Base-by-base conservation (phyloP, 1,140 invertebrate genomes). In the Uloborus diversus region DNA sequence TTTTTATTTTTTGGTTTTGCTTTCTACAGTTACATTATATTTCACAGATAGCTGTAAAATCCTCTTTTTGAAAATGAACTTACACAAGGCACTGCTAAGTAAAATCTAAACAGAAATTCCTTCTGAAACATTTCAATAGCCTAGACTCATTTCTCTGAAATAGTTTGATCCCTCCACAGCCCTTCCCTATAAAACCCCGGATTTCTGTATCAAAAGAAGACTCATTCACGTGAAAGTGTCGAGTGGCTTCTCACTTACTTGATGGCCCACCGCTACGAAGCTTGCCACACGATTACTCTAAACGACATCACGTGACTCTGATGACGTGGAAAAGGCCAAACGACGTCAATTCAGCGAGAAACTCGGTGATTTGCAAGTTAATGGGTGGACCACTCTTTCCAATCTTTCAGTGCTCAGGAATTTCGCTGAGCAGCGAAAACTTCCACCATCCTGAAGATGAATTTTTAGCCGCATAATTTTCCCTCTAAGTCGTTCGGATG, bases 311-410 rank as follows among this genome's bases (percentile, higher is more conserved):
- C 69, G 69, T 73, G 69, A 73, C 35, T 23, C 56, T 61, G 57
- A 73, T 73, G 69, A 73, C 69, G 69, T 73, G 69, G 69, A 73
- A 73, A 73, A 35, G 69, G 69, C 69, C 69, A 73, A 73, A 73
- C 56, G 69, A 73, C 69, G 32, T 69, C 57, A 57, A 42, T 61
- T 73, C 56, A 57, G 32, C 11, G 57, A 30, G 32, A 37, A 37
- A 57, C 51, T 68, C 23, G 68, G 51, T 47, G 56, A 61, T 71
- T 73, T 73, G 69, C 69, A 73, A 73, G 69, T 61, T 73, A 73
- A 73, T 73, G 69, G 69, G 20, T 73, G 59, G 69, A 73, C 69
- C 69, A 73, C 13, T 23, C 57, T 32, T 32, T 61, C 57, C 57
- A 27, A 61, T 28, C 28, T 61, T 23, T 32, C 30, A 5, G 13